Evolutionary conservation across 2,113 vertebrate species (phyloP), one percentile per base, ranked within the genome.

Genomic region (Gobiocypris rarus): DNA sequence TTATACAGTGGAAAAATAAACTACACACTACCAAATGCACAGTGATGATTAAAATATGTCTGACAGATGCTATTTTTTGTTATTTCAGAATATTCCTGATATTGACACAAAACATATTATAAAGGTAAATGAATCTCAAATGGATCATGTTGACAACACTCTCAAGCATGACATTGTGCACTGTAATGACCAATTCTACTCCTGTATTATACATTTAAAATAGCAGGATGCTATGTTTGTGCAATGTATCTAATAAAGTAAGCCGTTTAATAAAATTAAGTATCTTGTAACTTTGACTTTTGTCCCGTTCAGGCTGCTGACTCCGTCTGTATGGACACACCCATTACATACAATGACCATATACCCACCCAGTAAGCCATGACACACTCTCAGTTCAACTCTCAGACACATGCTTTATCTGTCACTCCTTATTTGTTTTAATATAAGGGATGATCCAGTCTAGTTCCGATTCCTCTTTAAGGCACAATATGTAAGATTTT

Each of bases 281-380:
- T 48, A 74, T 26, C 70, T 74, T 41, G 54, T 77, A 52, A 31
- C 24, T 75, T 75, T 28, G 24, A 13, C 43, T 80, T 80, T 7
- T 82, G 28, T 70, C 3, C 22, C 26, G 3, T 26, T 7, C 28
- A 82, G 80, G 63, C 11, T 65, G 11, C 74, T 45, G 67, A 19
- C 26, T 19, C 28, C 28, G 50, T 48, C 71, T 88, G 87, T 80
- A 88, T 88, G 82, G 77, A 86, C 70, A 43, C 70, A 8, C 54
- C 77, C 71, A 86, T 88, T 45, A 84, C 34, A 38, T 86, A 88
- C 34, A 82, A 78, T 58, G 71, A 86, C 19, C 13, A 19, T n/a
- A 73, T 88, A 59, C 87, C 87, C 9, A 88, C 69, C 43, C 70
- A 80, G 87, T 88, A 73, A 43, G 77, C 24, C 15, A n/a, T 17